phyloP scores from a whole-genome alignment of 2,797 vertebrate species.

The Notolabrus celidotus region DNA sequence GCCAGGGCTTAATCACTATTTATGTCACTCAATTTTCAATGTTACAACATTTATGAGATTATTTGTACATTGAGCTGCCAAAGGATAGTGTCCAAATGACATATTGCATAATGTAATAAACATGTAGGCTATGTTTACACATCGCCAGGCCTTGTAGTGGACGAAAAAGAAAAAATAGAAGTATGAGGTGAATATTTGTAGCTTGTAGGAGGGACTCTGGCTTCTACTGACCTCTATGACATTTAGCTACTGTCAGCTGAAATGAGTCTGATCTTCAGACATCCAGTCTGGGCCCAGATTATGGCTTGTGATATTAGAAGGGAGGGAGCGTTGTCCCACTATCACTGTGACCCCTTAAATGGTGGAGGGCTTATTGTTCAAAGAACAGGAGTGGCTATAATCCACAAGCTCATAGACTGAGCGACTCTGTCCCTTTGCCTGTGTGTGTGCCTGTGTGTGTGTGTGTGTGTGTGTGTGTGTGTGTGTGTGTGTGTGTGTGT shows the following conservation, averaged over 20 bases:
- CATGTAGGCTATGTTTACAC: conserved; percentile 31
- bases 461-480: background rate
- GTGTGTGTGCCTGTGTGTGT: conserved; percentile 13
- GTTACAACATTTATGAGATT: conserved; percentile 68
- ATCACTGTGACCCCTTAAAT: conserved; percentile 73
- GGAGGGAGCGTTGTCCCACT: conserved; percentile 62
- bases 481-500: conserved; percentile 44
- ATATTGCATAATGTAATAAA: conserved; percentile 50
- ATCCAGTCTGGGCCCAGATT: conserved; percentile 68
- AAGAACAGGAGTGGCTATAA: conserved; percentile 67
- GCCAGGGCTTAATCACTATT: conserved; percentile 72
- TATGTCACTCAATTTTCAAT: conserved; percentile 76
- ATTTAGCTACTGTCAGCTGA: conserved; percentile 61
- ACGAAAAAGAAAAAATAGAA: conserved; percentile 1
- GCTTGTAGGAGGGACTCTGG: conserved; percentile 14
- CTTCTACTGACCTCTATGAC: conserved; percentile 58
- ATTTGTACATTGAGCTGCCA: conserved; percentile 47
- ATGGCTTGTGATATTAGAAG: conserved; percentile 64
- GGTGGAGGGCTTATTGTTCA: conserved; percentile 71
- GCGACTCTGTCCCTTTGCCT: conserved; percentile 53
- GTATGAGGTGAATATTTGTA: conserved; percentile 32
- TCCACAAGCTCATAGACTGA: conserved; percentile 65
- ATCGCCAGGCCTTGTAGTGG: conserved; percentile 22
- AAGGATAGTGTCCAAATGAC: conserved; percentile 51
- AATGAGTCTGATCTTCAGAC: conserved; percentile 66